These are phyloP conservation scores for Lasiurus borealis DNA, from an alignment of 2,113 vertebrate species.

Conservation along the genomic window DNA sequence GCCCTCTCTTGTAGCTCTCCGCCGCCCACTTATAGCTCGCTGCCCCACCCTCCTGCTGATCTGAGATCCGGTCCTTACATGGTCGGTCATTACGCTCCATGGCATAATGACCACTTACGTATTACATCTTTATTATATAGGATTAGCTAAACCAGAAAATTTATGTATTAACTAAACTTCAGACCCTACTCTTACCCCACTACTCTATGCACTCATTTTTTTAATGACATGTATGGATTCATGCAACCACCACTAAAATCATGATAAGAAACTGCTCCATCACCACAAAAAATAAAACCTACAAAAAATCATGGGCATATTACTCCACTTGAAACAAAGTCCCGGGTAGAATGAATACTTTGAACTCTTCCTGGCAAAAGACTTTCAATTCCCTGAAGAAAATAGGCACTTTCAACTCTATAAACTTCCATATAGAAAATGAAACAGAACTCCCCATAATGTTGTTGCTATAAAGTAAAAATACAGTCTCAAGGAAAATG, in stretches of 20 bases:
- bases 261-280: background rate
- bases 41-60: no score
- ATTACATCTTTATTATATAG: no score
- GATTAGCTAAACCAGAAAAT: background rate
- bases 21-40: no score
- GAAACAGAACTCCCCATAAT: background rate
- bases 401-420: slow-evolving; percentile 30
- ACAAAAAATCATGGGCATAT: background rate
- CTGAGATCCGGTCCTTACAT: no score
- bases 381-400: background rate
- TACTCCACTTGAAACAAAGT: slow-evolving; percentile 36
- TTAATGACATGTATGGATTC: background rate
- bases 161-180: background rate
- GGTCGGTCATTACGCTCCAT: no score
- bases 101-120: no score
- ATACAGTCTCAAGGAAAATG: background rate
- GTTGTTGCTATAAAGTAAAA: background rate
- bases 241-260: background rate
- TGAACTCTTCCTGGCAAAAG: background rate
- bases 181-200: background rate
- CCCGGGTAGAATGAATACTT: slow-evolving; percentile 28
- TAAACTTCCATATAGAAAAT: slow-evolving; percentile 43
- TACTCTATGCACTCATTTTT: background rate
- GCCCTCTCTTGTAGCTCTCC: no score
- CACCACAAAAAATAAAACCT: background rate